A percentile compares a stretch with the other conserved stretches of the same genome.
These are phyloP conservation scores for Lochmaea capreae DNA, from an alignment of 2,888 invertebrate genomes.

Conservation along the genomic window DNA sequence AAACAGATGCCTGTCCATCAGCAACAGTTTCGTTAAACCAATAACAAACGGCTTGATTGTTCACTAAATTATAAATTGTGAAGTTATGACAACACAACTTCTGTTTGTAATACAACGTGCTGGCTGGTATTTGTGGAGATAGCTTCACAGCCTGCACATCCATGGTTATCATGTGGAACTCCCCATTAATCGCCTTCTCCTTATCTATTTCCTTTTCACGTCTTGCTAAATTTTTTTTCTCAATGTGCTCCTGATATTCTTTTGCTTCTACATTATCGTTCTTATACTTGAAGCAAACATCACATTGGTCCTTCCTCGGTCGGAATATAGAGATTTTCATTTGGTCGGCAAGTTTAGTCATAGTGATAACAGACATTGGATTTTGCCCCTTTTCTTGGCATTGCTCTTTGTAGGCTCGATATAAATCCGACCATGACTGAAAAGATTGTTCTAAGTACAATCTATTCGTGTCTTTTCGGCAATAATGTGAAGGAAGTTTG, in stretches of 20 bases:
- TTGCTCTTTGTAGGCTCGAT: not conserved
- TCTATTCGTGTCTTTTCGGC: constrained; percentile 11
- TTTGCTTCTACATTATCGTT: not conserved
- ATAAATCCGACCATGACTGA: not conserved
- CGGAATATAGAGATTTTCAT: not conserved
- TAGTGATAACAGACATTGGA: not conserved
- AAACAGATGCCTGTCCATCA: no score
- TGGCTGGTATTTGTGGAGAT: constrained; percentile 35
- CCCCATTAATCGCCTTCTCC: not conserved
- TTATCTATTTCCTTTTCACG: not conserved
- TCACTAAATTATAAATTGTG: no score
- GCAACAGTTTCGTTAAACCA: no score
- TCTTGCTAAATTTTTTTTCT: not conserved
- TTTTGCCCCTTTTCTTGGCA: constrained; percentile 5
- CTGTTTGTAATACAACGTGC: no score
- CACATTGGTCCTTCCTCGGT: not conserved
- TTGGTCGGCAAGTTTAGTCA: not conserved
- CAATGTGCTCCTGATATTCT: not conserved
- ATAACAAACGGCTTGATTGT: no score
- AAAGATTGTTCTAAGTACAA: constrained; percentile 10
- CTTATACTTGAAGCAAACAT: not conserved
- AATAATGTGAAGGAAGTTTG: constrained; percentile 10
- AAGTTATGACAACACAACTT: no score
- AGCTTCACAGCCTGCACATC: constrained; percentile 50
- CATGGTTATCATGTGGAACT: constrained; percentile 7